Percentiles rank a stretch among this genome's conserved stretches.
Conservation (phyloP, 2,797 vertebrate species). For the Diceros bicornis region DNA sequence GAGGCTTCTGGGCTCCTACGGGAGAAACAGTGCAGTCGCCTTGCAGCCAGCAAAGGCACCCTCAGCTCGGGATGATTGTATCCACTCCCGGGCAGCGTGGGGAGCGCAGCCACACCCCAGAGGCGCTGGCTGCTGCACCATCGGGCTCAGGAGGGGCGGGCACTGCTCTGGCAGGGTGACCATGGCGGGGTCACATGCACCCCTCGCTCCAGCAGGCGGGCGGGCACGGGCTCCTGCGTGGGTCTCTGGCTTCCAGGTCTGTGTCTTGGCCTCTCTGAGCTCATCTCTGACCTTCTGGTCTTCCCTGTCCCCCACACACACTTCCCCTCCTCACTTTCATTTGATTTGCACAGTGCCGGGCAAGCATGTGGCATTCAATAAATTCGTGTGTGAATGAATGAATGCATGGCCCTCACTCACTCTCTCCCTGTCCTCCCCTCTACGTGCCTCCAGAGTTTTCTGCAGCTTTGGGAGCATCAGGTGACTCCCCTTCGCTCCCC, state of each 20-base stretch:
- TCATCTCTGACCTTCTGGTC: accelerated
- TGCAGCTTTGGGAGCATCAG: background rate
- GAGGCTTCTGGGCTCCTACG: accelerated
- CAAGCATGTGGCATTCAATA: accelerated
- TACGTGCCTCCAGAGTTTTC: accelerated
- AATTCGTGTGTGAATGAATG: accelerated
- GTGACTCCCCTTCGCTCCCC: background rate
- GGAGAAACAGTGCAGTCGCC: background rate
- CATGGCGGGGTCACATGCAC: accelerated
- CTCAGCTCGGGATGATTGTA: background rate
- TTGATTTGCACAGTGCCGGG: background rate
- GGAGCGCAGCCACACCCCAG: background rate
- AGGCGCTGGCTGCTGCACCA: accelerated
- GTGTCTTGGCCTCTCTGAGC: background rate
- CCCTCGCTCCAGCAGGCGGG: accelerated
- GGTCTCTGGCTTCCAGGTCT: background rate
- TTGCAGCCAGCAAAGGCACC: background rate
- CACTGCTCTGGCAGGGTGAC: accelerated
- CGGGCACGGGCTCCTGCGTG: accelerated
- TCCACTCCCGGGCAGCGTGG: accelerated
- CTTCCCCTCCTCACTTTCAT: accelerated
- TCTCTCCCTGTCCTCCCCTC: background rate
- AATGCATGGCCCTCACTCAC: accelerated
- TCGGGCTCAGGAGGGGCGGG: accelerated
- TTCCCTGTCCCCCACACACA: accelerated